These are phyloP conservation scores for Paracyclopina nana DNA, from an alignment of 1,140 invertebrate species.

Conservation along the genomic window DNA sequence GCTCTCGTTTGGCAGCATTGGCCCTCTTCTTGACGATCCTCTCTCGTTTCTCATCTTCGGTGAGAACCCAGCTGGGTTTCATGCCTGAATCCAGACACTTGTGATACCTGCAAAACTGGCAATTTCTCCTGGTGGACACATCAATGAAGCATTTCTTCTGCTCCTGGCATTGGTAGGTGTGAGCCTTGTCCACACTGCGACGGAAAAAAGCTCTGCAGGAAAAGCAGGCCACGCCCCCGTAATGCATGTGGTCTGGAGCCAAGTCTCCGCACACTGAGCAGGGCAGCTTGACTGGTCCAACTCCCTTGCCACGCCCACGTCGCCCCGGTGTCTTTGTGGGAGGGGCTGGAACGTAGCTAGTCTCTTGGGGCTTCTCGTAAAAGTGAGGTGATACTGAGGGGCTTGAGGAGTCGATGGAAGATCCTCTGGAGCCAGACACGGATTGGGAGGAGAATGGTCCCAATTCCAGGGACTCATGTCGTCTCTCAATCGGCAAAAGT, in stretches of 20 bases:
- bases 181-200: conserved; percentile 25
- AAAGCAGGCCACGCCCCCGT: conserved; percentile 28
- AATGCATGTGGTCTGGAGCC: conserved; percentile 25
- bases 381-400: too few relatives aligned
- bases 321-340: conserved; percentile 1
- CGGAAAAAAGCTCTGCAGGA: conserved; percentile 29
- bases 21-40: not conserved
- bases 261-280: conserved; percentile 10
- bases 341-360: too few relatives aligned
- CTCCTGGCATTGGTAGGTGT: conserved; percentile 24
- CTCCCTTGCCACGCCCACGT: not conserved
- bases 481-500: too few relatives aligned
- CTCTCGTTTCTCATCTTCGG: conserved; percentile 23
- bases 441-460: too few relatives aligned
- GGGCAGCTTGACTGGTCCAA: not conserved
- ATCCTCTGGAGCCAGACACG: too few relatives aligned
- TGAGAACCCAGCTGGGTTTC: conserved; percentile 30
- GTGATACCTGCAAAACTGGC: conserved; percentile 27
- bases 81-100: conserved; percentile 27
- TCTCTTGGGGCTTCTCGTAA: too few relatives aligned
- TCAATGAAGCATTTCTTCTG: conserved; percentile 20
- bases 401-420: too few relatives aligned
- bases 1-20: too few relatives aligned
- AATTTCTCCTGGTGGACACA: conserved; percentile 23
- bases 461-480: too few relatives aligned